phyloP scores from a whole-genome alignment of 2,888 invertebrate genomes.

The Rotaria magnacalcarata region DNA sequence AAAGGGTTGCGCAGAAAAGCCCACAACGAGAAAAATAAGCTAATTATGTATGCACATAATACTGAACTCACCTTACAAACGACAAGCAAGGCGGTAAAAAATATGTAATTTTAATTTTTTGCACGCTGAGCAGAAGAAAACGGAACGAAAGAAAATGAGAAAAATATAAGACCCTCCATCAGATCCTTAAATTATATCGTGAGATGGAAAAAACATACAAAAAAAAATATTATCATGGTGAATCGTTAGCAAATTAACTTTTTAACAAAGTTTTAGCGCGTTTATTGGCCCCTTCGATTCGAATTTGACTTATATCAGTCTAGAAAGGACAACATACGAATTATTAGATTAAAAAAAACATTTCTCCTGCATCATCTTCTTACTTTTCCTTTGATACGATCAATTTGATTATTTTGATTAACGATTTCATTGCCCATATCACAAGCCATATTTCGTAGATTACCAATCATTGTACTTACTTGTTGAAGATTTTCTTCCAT shows the following conservation, averaged over 20 bases:
- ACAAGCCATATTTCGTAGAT: slow-evolving; percentile 97
- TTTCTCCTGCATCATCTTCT: background rate
- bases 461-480: slow-evolving; percentile 94
- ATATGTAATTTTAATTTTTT: background rate
- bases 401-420: slow-evolving; percentile 93
- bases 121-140: background rate
- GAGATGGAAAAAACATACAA: background rate
- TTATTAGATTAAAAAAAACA: background rate
- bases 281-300: slow-evolving; percentile 93
- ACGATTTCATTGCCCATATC: slow-evolving; percentile 97
- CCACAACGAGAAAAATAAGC: background rate
- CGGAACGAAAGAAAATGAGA: background rate
- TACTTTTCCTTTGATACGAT: slow-evolving; percentile 97
- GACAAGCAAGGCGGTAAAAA: background rate
- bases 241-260: slow-evolving; percentile 47
- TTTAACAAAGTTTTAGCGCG: slow-evolving; percentile 91
- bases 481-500: slow-evolving; percentile 99
- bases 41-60: background rate
- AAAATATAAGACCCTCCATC: background rate
- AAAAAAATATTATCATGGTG: background rate
- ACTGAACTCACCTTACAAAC: background rate
- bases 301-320: slow-evolving; percentile 75
- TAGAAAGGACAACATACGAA: slow-evolving; percentile 49
- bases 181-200: background rate
- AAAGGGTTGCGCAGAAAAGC: background rate